A percentile compares a stretch with the other conserved stretches of the same genome.
Conservation (phyloP, 2,888 invertebrate species). For the Stenotaenia linearis region DNA sequence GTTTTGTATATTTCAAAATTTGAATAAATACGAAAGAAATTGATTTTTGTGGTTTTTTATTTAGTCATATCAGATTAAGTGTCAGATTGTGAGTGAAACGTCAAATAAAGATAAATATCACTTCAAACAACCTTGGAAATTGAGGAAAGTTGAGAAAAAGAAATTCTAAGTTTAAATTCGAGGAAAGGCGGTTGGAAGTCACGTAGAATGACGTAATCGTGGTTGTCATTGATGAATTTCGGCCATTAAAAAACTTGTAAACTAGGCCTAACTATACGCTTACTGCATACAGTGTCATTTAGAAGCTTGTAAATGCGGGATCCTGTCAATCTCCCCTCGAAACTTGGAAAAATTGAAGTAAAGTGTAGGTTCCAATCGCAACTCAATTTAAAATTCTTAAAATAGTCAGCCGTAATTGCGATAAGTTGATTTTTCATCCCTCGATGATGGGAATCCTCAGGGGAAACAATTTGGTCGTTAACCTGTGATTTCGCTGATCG, state of each 20-base stretch:
- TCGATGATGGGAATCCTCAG: not conserved
- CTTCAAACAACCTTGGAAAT: too few species aligned
- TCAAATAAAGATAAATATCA: too few species aligned
- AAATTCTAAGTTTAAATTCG: not conserved
- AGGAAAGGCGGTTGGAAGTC: not conserved
- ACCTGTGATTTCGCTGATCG: not conserved
- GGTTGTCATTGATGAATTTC: not conserved
- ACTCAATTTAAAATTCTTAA: not conserved
- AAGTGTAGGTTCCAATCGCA: not conserved
- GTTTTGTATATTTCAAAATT: not conserved
- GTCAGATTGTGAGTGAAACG: too few species aligned
- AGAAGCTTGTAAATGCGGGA: not conserved
- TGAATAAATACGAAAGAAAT: not conserved
- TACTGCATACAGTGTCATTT: not conserved
- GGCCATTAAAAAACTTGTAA: not conserved
- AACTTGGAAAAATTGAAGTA: not conserved
- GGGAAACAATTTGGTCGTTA: not conserved
- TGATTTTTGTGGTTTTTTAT: not conserved
- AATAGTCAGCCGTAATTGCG: not conserved
- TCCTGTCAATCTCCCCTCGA: not conserved
- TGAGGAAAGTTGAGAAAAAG: too few species aligned
- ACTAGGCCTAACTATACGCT: not conserved
- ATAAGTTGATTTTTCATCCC: not conserved
- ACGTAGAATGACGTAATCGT: not conserved
- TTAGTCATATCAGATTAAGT: too few species aligned